Base-by-base conservation (phyloP, 1,140 invertebrate genomes). In the Metaphire vulgaris region DNA sequence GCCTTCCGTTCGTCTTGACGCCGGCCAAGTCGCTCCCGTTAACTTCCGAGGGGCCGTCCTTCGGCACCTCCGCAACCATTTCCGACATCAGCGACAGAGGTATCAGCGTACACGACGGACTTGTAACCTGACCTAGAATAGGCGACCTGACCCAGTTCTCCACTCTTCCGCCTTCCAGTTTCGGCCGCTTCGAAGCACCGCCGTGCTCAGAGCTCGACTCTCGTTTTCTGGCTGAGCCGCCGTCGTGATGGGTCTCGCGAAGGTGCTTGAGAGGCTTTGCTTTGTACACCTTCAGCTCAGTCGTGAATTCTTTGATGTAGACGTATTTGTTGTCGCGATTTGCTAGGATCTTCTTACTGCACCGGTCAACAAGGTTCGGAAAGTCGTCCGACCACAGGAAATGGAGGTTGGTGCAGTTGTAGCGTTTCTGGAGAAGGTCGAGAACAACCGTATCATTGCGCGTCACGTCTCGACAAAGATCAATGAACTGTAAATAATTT, bases 251-350 rank as follows among this genome's bases (percentile, higher is more conserved):
- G 21, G 32, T 32, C 15, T n/a, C 70, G 14, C 26, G 30, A 2
- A 72, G 2, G n/a, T 72, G 32, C 32, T 34, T 72, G 6, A 33
- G 16, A 12, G 32, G 30, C 12, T 56, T 67, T 6, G 30, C 30
- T 41, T 33, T 31, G 68, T 78, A 80, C 30, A 76, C 75, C 73
- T 81, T 82, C 21, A 83, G 79, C 71, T 83, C 79, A 2, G 65
- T 74, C 1, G 81, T n/a, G 67, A 81, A 81, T 68, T 82, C 81
- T 72, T 80, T 81, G 14, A 83, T 77, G 75, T 83, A 79, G 0
- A 83, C 76, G 79, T 79, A 83, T 29, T 81, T 75, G 29, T 77
- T 76, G 15, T 78, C 75, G 28, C 68, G 41, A 34, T 83, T 79
- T 72, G 56, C 79, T 41, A 79, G 76, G 70, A 83, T 82, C 65